Conservation (phyloP, 2,888 invertebrate genomes). For the Acanthoscelides obtectus region DNA sequence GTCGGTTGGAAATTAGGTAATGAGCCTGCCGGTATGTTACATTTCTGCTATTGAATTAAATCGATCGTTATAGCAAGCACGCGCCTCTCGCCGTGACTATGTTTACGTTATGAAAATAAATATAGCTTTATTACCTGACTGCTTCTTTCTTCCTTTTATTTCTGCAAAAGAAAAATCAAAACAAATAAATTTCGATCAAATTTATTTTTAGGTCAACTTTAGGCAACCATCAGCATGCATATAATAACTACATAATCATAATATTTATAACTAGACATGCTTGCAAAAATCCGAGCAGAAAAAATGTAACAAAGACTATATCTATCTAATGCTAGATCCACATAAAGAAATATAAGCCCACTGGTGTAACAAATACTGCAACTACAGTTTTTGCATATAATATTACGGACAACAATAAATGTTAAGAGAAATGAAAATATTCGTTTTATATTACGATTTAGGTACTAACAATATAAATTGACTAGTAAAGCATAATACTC, state of each 20-base stretch:
- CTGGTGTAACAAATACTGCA: too few species aligned
- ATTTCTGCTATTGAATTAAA: too few species aligned
- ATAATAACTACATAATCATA: constrained; percentile 3
- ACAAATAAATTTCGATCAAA: constrained; percentile 19
- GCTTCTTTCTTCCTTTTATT: constrained; percentile 70
- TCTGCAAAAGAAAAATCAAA: constrained; percentile 52
- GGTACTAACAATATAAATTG: not conserved
- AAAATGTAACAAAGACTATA: not conserved
- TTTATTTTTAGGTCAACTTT: constrained; percentile 4
- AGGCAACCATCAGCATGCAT: constrained; percentile 12
- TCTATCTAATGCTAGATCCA: not conserved
- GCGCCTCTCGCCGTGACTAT: too few species aligned
- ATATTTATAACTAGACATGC: not conserved
- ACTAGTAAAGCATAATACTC: not conserved
- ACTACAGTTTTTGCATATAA: not conserved
- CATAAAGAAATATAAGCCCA: not conserved
- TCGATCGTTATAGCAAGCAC: too few species aligned
- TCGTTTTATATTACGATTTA: not conserved
- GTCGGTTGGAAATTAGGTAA: too few species aligned
- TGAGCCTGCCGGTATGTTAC: too few species aligned
- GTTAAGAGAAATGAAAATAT: not conserved
- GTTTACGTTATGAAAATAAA: too few species aligned
- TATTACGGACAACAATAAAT: not conserved
- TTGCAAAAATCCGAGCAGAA: not conserved
- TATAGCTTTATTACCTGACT: constrained; percentile 58